These are phyloP conservation scores for Helicoverpa armigera DNA, from an alignment of 1,140 invertebrate species.

Conservation along the genomic window DNA sequence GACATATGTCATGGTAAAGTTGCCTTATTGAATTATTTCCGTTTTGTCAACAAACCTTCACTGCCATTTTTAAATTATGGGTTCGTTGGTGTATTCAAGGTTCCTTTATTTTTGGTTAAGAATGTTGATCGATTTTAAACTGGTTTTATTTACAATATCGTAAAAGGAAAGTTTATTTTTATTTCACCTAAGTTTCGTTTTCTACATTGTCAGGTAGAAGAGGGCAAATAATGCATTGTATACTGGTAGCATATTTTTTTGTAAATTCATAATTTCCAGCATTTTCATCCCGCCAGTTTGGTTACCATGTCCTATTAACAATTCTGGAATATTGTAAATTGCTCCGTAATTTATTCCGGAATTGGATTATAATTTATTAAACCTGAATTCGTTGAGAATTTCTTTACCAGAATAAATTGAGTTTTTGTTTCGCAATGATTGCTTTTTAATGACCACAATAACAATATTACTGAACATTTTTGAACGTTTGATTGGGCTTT, in stretches of 20 bases:
- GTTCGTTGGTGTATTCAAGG: too few relatives aligned
- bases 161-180: too few relatives aligned
- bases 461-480: constrained; percentile 7
- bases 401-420: constrained; percentile 26
- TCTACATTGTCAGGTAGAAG: too few relatives aligned
- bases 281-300: not conserved
- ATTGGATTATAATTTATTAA: constrained; percentile 34
- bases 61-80: not conserved
- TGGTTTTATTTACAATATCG: too few relatives aligned
- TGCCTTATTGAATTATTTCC: not conserved
- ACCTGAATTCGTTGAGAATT: constrained; percentile 27
- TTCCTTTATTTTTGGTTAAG: too few relatives aligned
- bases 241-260: not conserved
- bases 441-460: constrained; percentile 30
- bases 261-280: constrained; percentile 6
- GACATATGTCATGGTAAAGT: not conserved
- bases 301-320: constrained; percentile 27
- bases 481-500: not conserved
- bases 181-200: too few relatives aligned
- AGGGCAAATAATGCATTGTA: not conserved
- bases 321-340: constrained; percentile 21
- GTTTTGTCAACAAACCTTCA: not conserved
- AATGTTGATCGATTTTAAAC: too few relatives aligned
- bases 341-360: constrained; percentile 30
- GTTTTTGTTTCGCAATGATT: constrained; percentile 33